A percentile compares a stretch with the other conserved stretches of the same genome.
Evolutionary conservation across 2,888 invertebrate genomes (phyloP).

Genomic region (Amphipyra tragopoginis): DNA sequence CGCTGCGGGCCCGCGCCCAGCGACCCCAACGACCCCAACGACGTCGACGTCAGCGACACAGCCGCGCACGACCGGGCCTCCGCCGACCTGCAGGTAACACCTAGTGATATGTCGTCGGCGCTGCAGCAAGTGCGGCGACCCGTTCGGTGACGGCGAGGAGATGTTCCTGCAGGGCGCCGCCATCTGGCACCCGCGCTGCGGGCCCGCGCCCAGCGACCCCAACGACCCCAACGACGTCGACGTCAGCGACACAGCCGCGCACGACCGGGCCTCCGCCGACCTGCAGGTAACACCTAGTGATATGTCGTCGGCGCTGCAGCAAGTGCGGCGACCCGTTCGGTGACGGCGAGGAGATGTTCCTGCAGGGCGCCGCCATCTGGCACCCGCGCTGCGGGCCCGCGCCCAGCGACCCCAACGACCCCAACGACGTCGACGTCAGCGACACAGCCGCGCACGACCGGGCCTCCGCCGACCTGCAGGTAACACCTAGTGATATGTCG

Average conservation of each 20-base stretch:
- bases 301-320: conserved; percentile 97
- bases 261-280: conserved; percentile 94
- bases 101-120: too few species aligned
- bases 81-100: conserved; percentile 95
- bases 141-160: conserved; percentile 99
- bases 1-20: conserved; percentile 97
- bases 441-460: conserved; percentile 88
- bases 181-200: conserved; percentile 98
- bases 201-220: conserved; percentile 95
- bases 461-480: conserved; percentile 96
- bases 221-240: conserved; percentile 81
- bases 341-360: conserved; percentile 99
- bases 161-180: conserved; percentile 98
- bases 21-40: conserved; percentile 80
- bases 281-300: conserved; percentile 95
- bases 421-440: conserved; percentile 92
- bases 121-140: conserved; percentile 98
- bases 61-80: conserved; percentile 92
- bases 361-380: conserved; percentile 98
- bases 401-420: conserved; percentile 90
- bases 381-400: conserved; percentile 98
- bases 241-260: conserved; percentile 88
- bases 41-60: conserved; percentile 91
- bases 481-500: too few species aligned
- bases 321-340: conserved; percentile 99